These are phyloP conservation scores for Leucopsar rothschildi DNA, from an alignment of 2,113 vertebrate species.

Conservation along the genomic window DNA sequence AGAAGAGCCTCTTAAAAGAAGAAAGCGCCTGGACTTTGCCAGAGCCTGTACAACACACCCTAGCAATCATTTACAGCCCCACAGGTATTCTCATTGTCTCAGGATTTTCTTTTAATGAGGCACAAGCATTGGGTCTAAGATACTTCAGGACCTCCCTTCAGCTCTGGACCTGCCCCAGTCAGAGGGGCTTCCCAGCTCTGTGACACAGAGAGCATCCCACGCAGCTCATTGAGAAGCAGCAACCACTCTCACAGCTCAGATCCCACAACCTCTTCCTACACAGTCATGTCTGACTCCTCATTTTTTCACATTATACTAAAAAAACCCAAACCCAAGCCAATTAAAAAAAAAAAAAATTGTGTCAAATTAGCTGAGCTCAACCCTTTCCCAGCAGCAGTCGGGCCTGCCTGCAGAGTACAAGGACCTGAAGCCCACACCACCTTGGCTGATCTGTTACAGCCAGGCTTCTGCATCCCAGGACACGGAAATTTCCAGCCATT, in stretches of 20 bases:
- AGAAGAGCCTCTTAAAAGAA: background rate
- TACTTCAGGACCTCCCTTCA: background rate
- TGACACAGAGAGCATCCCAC: background rate
- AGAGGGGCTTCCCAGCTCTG: background rate
- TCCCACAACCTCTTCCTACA: background rate
- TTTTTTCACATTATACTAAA: background rate
- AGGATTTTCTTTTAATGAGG: background rate
- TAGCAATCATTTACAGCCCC: background rate
- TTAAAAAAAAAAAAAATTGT: background rate
- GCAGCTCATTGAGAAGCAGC: background rate
- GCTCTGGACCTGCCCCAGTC: background rate
- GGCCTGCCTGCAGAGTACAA: background rate
- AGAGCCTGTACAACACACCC: background rate
- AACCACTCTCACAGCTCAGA: background rate
- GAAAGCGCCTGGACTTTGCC: background rate
- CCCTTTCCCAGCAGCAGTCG: background rate
- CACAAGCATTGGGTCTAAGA: accelerated
- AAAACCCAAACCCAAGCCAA: background rate
- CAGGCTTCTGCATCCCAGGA: background rate
- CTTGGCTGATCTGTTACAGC: background rate
- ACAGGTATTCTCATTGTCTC: background rate
- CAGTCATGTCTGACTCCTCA: background rate
- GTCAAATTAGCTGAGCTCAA: background rate
- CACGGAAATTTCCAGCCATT: slow-evolving; percentile 37
- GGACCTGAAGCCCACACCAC: background rate